These are phyloP conservation scores for Neotoma lepida DNA, from an alignment of 2,113 vertebrate species.

Conservation along the genomic window DNA sequence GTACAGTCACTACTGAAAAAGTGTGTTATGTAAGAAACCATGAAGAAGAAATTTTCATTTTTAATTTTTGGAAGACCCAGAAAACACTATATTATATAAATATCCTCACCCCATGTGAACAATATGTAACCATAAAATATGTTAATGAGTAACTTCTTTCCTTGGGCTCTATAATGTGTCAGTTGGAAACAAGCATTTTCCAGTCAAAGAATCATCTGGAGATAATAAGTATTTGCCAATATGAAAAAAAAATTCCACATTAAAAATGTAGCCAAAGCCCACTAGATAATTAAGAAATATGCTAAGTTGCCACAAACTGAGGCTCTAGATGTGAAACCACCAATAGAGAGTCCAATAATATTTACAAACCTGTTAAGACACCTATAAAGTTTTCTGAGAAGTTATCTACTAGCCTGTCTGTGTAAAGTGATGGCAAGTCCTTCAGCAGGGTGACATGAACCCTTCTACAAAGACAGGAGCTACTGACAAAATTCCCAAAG, in stretches of 20 bases:
- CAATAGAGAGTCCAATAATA: not conserved
- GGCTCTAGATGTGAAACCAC: not conserved
- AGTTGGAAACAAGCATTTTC: not conserved
- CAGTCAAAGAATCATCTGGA: not conserved
- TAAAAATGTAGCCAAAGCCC: not conserved
- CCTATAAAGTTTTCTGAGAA: not conserved
- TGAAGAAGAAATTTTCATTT: no score
- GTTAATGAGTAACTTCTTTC: not conserved
- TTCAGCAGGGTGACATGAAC: not conserved
- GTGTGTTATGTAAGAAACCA: no score
- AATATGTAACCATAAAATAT: not conserved
- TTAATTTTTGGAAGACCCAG: not conserved
- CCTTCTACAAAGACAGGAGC: not conserved
- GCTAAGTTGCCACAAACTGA: not conserved
- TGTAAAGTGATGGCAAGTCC: not conserved
- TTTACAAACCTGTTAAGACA: not conserved
- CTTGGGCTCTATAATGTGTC: not conserved
- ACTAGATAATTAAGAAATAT: not conserved
- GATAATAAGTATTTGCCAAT: not conserved
- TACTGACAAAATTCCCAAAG: not conserved
- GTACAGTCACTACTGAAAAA: no score
- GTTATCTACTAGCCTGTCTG: not conserved
- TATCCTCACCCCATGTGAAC: no score
- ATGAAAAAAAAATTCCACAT: slow-evolving; percentile 26
- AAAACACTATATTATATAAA: no score